Percentiles rank a stretch among this genome's conserved stretches.
Conservation (phyloP, 2,888 invertebrate genomes). For the Himalopsyche anomala region DNA sequence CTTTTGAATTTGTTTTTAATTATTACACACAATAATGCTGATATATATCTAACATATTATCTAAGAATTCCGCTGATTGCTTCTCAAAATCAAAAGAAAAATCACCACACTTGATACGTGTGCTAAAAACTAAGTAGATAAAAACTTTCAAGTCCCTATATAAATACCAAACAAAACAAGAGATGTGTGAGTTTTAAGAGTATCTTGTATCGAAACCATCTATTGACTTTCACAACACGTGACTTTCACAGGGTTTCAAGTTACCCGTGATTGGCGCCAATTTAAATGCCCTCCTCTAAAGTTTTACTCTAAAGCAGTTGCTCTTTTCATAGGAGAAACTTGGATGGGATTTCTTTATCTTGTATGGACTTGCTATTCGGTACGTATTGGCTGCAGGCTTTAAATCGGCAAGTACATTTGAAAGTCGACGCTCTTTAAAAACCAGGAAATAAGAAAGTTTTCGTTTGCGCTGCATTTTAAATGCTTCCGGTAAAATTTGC, state of each 20-base stretch:
- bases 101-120: background rate
- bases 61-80: background rate
- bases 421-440: slow-evolving; percentile 40
- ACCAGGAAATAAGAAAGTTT: slow-evolving; percentile 27
- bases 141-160: background rate
- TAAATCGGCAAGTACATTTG: slow-evolving; percentile 33
- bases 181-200: slow-evolving; percentile 17
- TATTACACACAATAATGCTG: too few species aligned
- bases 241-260: slow-evolving; percentile 19
- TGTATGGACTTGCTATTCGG: background rate
- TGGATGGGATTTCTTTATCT: slow-evolving; percentile 55
- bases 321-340: slow-evolving; percentile 42
- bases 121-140: slow-evolving; percentile 15
- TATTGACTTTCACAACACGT: slow-evolving; percentile 26
- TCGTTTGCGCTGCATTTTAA: slow-evolving; percentile 43
- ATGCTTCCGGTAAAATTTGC: background rate
- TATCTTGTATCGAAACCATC: slow-evolving; percentile 30
- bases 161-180: slow-evolving; percentile 24
- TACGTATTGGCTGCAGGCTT: slow-evolving; percentile 51
- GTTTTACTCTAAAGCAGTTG: slow-evolving; percentile 20
- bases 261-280: slow-evolving; percentile 54
- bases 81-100: background rate
- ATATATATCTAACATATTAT: too few species aligned
- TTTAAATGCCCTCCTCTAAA: slow-evolving; percentile 48
- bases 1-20: too few species aligned